Evolutionary conservation across 1,140 invertebrate genomes (phyloP), one percentile per base, ranked within the genome.

Genomic region (Drosophila rufa): DNA sequence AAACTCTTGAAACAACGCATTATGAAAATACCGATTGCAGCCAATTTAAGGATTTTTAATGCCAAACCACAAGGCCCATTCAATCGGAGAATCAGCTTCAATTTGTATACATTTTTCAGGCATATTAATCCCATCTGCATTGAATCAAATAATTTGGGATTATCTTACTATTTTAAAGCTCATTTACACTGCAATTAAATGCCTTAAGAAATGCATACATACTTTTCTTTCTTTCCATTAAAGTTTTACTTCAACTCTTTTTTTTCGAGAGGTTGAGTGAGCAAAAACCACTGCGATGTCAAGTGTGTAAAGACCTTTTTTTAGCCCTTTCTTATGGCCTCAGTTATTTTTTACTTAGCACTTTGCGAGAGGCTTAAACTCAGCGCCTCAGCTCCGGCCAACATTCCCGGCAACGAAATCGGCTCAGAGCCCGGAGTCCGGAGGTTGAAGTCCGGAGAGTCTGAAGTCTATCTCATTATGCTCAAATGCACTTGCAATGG

Each of bases 401-500:
- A 9, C 42, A 61, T 51, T 6, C 5, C 42, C 55, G 53, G 45
- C 17, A 51, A 51, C 46, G 33, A 27, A 40, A 59, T 30, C 30
- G 45, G 42, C 27, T 61, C 48, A 33, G 15, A 55, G 53, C 6
- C 43, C 5, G 12, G 14, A 38, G 59, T 38, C 36, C 22, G 51
- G 40, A 59, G 33, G 6, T 36, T 25, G n/a, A 15, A 53, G 51
- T 55, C 51, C 19, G 19, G 51, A 30, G 40, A 25, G 14, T 33
- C 58, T 50, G 25, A 57, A 60, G 55, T 78, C 64, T 70, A 77
- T 78, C 75, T 77, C 74, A 78, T 78, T 78, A 77, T 77, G 74
- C 75, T 69, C 51, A 69, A 77, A 70, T 78, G 75, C 75, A 78
- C 75, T 69, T 48, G 45, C 45, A 78, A 69, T 45, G 57, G 57